Evolutionary conservation across 1,140 invertebrate genomes (phyloP).

Genomic region (Manduca sexta): DNA sequence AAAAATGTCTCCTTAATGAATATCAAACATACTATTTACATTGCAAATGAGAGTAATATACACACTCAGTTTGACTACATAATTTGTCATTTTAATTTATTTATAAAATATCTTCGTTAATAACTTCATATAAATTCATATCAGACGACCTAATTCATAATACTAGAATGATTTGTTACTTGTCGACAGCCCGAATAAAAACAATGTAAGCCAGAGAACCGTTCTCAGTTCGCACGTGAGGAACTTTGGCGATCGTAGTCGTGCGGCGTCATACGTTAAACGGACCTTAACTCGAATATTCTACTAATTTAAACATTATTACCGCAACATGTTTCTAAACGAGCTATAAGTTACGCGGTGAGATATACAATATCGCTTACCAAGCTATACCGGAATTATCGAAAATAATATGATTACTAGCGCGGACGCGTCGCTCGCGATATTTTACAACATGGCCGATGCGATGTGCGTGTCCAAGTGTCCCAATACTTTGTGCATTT

Average conservation of each 20-base stretch:
- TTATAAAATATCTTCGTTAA: constrained; percentile 46
- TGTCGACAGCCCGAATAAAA: constrained; percentile 16
- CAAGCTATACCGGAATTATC: constrained; percentile 32
- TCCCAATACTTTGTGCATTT: constrained; percentile 18
- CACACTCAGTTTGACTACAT: constrained; percentile 50
- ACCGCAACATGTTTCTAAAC: constrained; percentile 41
- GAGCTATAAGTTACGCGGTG: constrained; percentile 54
- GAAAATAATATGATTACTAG: constrained; percentile 21
- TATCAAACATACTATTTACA: constrained; percentile 64
- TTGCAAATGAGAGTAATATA: constrained; percentile 60
- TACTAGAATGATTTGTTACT: constrained; percentile 46
- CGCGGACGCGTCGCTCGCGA: constrained; percentile 32
- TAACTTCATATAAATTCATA: constrained; percentile 64
- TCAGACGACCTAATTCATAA: constrained; percentile 61
- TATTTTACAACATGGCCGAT: constrained; percentile 39
- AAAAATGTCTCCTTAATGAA: constrained; percentile 37
- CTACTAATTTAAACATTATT: constrained; percentile 9
- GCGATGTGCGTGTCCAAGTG: constrained; percentile 31
- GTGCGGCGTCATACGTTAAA: constrained; percentile 1
- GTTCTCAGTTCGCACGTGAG: no score
- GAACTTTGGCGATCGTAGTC: no score
- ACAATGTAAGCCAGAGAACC: constrained; percentile 8
- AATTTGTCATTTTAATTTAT: constrained; percentile 63
- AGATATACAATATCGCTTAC: constrained; percentile 46
- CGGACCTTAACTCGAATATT: constrained; percentile 12